Evolutionary conservation across 1,140 invertebrate genomes (phyloP).

Genomic region (Planococcus citri): DNA sequence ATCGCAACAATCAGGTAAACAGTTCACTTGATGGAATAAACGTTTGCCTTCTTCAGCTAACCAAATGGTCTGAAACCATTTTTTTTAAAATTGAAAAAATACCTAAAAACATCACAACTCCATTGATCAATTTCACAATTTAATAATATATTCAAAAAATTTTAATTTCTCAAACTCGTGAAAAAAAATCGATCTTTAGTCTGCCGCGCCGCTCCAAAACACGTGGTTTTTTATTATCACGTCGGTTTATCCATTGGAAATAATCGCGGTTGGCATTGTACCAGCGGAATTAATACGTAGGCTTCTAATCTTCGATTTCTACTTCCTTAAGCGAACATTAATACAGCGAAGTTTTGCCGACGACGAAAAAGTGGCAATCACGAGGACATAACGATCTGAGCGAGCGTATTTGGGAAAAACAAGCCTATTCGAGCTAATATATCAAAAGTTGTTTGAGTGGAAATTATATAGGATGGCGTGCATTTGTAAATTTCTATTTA

Average conservation of each 20-base stretch:
- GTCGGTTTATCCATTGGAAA: neutral
- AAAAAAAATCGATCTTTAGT: no score
- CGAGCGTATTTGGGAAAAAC: neutral
- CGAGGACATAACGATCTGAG: neutral
- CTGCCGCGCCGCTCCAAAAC: neutral
- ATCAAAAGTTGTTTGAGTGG: neutral
- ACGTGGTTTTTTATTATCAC: neutral
- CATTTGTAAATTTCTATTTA: neutral
- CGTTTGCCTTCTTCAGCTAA: no score
- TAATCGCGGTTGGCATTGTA: neutral
- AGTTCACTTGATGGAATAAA: no score
- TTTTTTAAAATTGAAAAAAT: no score
- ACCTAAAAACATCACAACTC: no score
- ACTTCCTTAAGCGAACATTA: neutral
- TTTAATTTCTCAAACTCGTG: no score
- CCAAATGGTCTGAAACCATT: no score
- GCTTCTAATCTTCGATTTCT: neutral
- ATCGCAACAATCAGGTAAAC: no score
- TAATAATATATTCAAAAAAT: no score
- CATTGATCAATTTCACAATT: no score
- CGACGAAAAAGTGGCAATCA: neutral
- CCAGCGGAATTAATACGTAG: constrained; percentile 1
- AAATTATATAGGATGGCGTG: neutral
- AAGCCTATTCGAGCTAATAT: neutral
- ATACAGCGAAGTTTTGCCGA: no score